Evolutionary conservation across 2,888 invertebrate species (phyloP), one percentile per base, ranked within the genome.

Genomic region (Plebejus argus): DNA sequence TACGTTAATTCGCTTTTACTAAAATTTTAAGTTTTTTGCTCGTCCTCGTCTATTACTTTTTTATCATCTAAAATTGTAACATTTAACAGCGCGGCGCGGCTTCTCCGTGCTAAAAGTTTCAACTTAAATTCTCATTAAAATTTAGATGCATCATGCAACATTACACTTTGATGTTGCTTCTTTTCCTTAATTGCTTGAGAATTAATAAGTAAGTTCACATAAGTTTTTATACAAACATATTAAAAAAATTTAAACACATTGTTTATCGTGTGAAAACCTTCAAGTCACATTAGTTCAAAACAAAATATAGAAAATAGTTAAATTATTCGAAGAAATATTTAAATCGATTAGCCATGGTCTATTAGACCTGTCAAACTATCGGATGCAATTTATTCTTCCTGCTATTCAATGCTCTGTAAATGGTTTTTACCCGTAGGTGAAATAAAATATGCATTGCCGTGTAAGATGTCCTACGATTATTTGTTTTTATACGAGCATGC

Each of bases 401-500:
- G 33, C 66, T 15, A 33, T 66, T 66, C 66, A 66, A 66, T 15
- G 66, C 15, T 66, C 66, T 15, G 18, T 66, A 18, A 66, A 66
- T 28, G 28, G 66, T 66, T 66, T 66, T 66, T 66, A 66, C 66
- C 66, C 28, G 15, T 66, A 66, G 66, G 66, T 66, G 66, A 66
- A 66, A 66, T 66, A 66, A 66, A 66, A 66, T 66, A 66, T 66
- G 66, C 66, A 66, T 6, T 33, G 66, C 66, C 66, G 66, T 66
- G 28, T 66, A 66, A 28, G 66, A 66, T 28, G 66, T 66, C 66
- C 66, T 33, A 66, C 28, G 66, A 66, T 66, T 66, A 66, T 66
- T 66, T 66, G 28, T 66, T 66, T 66, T 66, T 66, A 66, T 74
- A 74, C 28, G 49, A 72, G 74, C 74, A 74, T 74, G 74, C 53